These are phyloP conservation scores for Patiria miniata DNA, from an alignment of 35 echinoderm and acorn worm species.

Conservation along the genomic window DNA sequence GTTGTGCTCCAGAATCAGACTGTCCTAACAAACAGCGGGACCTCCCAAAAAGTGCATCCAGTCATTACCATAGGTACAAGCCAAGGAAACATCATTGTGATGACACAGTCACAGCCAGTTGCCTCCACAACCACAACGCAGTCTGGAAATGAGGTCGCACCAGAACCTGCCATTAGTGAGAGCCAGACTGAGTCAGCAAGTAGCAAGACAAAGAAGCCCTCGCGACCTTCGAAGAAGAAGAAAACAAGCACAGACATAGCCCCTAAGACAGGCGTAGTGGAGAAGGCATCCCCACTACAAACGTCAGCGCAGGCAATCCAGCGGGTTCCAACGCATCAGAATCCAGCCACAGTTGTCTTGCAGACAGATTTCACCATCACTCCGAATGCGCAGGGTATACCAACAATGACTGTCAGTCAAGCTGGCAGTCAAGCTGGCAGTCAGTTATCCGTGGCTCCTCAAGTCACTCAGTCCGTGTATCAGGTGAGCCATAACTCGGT, in stretches of 20 bases:
- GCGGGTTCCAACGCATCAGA: not conserved
- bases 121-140: conserved; percentile 21
- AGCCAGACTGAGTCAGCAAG: not conserved
- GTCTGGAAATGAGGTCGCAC: not conserved
- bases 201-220: not conserved
- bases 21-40: not conserved
- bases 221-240: not conserved
- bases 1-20: conserved; percentile 50
- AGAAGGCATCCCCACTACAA: not conserved
- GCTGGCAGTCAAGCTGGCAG: not conserved
- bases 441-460: not conserved
- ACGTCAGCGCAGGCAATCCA: not conserved
- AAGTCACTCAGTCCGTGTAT: not conserved
- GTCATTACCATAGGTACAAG: conserved; percentile 85
- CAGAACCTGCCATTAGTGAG: not conserved
- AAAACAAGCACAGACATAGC: not conserved
- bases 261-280: not conserved
- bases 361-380: conserved; percentile 9
- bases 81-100: conserved; percentile 86
- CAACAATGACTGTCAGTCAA: conserved; percentile 12
- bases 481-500: conserved; percentile 15
- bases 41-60: conserved; percentile 40
- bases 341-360: not conserved
- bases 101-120: conserved; percentile 54
- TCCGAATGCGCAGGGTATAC: conserved; percentile 18